Conservation (phyloP, 2,888 invertebrate genomes). For the Thymelicus sylvestris region DNA sequence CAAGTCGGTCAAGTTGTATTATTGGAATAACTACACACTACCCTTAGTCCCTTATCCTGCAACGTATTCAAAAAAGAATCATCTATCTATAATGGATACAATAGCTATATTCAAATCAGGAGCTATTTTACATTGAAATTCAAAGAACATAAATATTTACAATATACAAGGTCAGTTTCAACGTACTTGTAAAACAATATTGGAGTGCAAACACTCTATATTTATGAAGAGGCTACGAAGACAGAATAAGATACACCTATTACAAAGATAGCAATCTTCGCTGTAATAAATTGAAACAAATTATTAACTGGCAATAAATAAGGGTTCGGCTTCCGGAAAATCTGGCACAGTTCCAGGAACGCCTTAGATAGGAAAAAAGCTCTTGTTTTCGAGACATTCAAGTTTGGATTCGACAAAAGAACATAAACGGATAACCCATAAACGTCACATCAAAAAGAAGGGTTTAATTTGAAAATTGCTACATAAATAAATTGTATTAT, state of each 20-base stretch:
- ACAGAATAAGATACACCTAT: slow-evolving; percentile 43
- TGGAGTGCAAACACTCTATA: slow-evolving; percentile 3
- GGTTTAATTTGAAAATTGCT: not conserved
- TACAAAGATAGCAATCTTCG: slow-evolving; percentile 42
- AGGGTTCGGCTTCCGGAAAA: slow-evolving; percentile 61
- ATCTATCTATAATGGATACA: too few species aligned
- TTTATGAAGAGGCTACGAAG: slow-evolving; percentile 4
- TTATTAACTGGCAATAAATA: slow-evolving; percentile 79
- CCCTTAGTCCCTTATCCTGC: too few species aligned
- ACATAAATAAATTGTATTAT: not conserved
- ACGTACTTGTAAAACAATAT: not conserved
- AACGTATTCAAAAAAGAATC: too few species aligned
- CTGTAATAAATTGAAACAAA: slow-evolving; percentile 72
- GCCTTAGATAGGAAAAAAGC: slow-evolving; percentile 70
- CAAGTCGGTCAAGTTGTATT: too few species aligned
- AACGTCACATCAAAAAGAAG: not conserved
- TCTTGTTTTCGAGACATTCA: slow-evolving; percentile 42
- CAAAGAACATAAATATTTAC: too few species aligned
- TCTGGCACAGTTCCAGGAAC: slow-evolving; percentile 72
- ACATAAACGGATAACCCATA: not conserved
- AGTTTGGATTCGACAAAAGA: slow-evolving; percentile 26
- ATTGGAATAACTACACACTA: too few species aligned
- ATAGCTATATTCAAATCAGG: too few species aligned
- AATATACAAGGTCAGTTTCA: not conserved
- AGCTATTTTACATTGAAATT: too few species aligned